Evolutionary conservation across 2,888 invertebrate species (phyloP).

Genomic region (Caenorhabditis sp.): DNA sequence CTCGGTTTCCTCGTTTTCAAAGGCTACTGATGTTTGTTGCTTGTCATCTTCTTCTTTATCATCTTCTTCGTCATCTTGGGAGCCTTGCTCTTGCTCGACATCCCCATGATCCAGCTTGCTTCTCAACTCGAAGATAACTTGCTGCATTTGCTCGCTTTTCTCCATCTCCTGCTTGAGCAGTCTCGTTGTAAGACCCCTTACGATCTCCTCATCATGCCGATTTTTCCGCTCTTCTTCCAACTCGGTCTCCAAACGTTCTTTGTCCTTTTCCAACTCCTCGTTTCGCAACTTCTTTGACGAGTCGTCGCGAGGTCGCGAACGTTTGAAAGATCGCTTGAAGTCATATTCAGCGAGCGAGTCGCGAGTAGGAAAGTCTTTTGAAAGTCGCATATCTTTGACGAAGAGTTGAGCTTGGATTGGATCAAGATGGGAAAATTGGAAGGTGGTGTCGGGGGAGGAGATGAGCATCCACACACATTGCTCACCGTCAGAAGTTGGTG

Average conservation of each 20-base stretch:
- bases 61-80: slow-evolving; percentile 21
- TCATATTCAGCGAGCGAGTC: slow-evolving; percentile 19
- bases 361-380: slow-evolving; percentile 24
- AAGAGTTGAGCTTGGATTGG: slow-evolving; percentile 31
- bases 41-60: slow-evolving; percentile 21
- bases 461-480: slow-evolving; percentile 18
- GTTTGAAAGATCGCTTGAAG: slow-evolving; percentile 26
- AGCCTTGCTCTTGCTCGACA: not conserved
- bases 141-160: slow-evolving; percentile 55
- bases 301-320: slow-evolving; percentile 19
- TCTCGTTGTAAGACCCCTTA: slow-evolving; percentile 57
- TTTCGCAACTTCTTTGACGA: slow-evolving; percentile 16
- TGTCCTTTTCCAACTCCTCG: slow-evolving; percentile 41
- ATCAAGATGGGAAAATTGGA: slow-evolving; percentile 34
- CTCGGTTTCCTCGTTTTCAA: slow-evolving; percentile 26
- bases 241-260: slow-evolving; percentile 34
- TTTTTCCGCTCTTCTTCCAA: slow-evolving; percentile 55
- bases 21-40: slow-evolving; percentile 6
- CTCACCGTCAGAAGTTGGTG: not conserved
- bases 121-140: slow-evolving; percentile 50
- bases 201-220: slow-evolving; percentile 58
- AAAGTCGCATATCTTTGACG: slow-evolving; percentile 32
- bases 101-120: slow-evolving; percentile 40
- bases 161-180: slow-evolving; percentile 60
- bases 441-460: not conserved